phyloP scores from a whole-genome alignment of 2,888 invertebrate genomes.

The Lamellibrachia satsuma region DNA sequence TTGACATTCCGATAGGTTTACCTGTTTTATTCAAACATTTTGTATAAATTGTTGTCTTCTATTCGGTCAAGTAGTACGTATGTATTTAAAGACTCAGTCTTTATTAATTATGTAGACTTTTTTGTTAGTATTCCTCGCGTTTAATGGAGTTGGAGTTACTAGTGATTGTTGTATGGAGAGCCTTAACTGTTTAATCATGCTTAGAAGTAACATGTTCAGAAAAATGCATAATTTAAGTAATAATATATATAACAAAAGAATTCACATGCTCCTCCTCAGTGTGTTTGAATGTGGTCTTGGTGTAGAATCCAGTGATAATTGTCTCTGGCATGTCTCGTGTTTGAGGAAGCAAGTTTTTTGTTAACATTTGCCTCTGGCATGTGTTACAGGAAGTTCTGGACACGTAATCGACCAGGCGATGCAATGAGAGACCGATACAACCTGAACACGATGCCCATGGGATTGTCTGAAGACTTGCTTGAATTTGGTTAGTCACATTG shows the following conservation, averaged over 20 bases:
- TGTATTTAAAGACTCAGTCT: not conserved
- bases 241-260: not conserved
- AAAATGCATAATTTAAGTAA: no score
- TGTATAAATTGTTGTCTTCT: not conserved
- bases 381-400: constrained; percentile 91
- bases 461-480: constrained; percentile 68
- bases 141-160: not conserved
- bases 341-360: not conserved
- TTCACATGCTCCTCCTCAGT: not conserved
- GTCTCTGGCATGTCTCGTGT: not conserved
- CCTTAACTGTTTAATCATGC: no score
- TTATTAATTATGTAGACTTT: not conserved
- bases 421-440: constrained; percentile 92
- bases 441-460: constrained; percentile 87
- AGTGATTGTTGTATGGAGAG: not conserved
- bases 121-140: no score
- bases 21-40: not conserved
- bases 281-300: not conserved
- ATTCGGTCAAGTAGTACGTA: not conserved
- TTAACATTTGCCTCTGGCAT: not conserved
- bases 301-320: not conserved
- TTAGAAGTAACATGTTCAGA: no score
- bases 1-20: not conserved
- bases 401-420: constrained; percentile 96
- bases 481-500: constrained; percentile 32